Conservation (phyloP, 92 coral and sea anemone species). For the Plumapathes pennacea region DNA sequence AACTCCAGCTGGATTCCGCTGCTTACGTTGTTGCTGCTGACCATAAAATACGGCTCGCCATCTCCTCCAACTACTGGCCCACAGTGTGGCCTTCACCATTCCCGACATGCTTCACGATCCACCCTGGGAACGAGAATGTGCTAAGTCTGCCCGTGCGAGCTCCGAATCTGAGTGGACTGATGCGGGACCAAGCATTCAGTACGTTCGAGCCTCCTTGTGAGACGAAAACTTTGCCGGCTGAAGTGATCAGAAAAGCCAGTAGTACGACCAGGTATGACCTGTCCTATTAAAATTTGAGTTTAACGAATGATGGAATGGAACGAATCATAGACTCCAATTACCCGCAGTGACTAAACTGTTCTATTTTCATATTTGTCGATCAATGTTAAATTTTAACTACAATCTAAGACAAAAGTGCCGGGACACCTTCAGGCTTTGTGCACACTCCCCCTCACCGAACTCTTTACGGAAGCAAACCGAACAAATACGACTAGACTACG, state of each 20-base stretch:
- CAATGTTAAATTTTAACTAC: too few species aligned
- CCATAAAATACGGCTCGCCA: constrained; percentile 70
- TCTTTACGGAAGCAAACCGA: too few species aligned
- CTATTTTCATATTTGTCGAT: too few species aligned
- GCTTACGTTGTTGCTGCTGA: constrained; percentile 66
- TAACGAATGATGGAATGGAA: too few species aligned
- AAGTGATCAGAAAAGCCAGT: constrained; percentile 38
- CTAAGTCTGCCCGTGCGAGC: constrained; percentile 60
- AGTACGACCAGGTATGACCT: too few species aligned
- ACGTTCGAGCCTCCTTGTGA: constrained; percentile 17
- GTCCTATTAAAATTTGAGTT: too few species aligned
- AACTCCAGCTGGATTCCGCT: constrained; percentile 46
- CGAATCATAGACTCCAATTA: too few species aligned
- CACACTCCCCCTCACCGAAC: too few species aligned
- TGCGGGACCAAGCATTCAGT: constrained; percentile 32
- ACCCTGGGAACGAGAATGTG: constrained; percentile 46
- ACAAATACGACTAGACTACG: too few species aligned
- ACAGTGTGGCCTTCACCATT: constrained; percentile 76
- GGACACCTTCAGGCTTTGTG: too few species aligned
- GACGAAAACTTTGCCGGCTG: constrained; percentile 13
- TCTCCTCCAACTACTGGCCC: constrained; percentile 79
- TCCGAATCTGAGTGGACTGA: background rate
- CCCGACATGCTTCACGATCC: constrained; percentile 44
- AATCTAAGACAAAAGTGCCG: too few species aligned
- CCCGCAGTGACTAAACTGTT: too few species aligned